phyloP scores from a whole-genome alignment of 2,113 vertebrate species.

The Cyanoramphus novaezelandiae region DNA sequence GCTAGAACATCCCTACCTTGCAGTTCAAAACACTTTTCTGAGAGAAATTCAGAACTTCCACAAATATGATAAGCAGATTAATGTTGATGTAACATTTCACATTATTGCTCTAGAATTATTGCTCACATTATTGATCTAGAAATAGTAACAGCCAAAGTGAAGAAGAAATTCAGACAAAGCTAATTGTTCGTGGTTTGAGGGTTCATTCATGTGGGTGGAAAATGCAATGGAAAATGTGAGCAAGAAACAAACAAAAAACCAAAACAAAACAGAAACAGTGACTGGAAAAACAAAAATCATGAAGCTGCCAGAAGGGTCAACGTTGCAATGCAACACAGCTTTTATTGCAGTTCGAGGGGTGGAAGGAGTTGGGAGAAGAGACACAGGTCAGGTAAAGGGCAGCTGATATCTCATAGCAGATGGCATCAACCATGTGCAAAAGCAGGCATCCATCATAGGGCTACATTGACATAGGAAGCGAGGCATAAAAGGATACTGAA shows the following conservation, averaged over 20 bases:
- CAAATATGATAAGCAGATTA: background rate
- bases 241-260: background rate
- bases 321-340: background rate
- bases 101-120: too few species aligned
- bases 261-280: background rate
- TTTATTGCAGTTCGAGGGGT: background rate
- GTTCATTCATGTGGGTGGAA: background rate
- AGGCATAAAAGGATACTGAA: background rate
- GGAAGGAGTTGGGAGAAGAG: background rate
- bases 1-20: fast-evolving
- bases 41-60: background rate
- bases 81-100: background rate
- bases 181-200: fast-evolving
- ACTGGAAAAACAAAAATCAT: fast-evolving
- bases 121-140: background rate
- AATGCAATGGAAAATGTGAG: background rate
- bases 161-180: background rate
- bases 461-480: background rate
- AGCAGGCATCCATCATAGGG: background rate
- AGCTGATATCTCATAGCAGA: background rate
- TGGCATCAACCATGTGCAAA: background rate
- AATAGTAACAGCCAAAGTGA: background rate
- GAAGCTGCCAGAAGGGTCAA: background rate
- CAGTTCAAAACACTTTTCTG: background rate
- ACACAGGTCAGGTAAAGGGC: background rate